Conservation (phyloP, 2,113 vertebrate species). For the Dunckerocampus dactyliophorus region DNA sequence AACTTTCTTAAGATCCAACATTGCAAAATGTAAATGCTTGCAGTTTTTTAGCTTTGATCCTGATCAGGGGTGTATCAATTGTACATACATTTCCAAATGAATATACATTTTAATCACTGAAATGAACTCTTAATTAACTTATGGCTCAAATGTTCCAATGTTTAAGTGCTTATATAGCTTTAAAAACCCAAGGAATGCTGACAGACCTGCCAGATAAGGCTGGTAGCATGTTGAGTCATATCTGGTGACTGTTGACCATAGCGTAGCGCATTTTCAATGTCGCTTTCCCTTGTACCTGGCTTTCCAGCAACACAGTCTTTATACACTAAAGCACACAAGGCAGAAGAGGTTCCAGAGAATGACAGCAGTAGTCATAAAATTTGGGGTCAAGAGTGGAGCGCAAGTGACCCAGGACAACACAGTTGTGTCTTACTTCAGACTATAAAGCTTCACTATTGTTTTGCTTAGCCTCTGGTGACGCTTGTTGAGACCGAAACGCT, state of each 20-base stretch:
- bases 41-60: too few species aligned
- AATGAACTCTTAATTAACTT: neutral
- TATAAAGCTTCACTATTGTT: too few species aligned
- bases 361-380: neutral
- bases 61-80: too few species aligned
- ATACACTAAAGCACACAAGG: neutral
- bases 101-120: too few species aligned
- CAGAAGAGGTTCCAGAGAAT: neutral
- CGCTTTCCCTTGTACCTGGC: neutral
- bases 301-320: neutral
- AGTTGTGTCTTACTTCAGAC: too few species aligned
- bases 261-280: neutral
- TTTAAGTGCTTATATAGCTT: neutral
- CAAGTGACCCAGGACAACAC: too few species aligned
- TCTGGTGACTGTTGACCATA: too few species aligned
- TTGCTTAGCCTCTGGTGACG: too few species aligned
- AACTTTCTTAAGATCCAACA: too few species aligned
- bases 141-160: neutral
- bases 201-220: constrained; percentile 15
- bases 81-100: too few species aligned
- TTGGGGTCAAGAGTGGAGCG: neutral
- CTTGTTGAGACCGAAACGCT: too few species aligned
- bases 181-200: constrained; percentile 12
- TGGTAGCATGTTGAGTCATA: neutral
- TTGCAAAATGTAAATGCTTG: too few species aligned